These are phyloP conservation scores for Tenualosa ilisha DNA, from an alignment of 2,797 vertebrate species.

Conservation along the genomic window DNA sequence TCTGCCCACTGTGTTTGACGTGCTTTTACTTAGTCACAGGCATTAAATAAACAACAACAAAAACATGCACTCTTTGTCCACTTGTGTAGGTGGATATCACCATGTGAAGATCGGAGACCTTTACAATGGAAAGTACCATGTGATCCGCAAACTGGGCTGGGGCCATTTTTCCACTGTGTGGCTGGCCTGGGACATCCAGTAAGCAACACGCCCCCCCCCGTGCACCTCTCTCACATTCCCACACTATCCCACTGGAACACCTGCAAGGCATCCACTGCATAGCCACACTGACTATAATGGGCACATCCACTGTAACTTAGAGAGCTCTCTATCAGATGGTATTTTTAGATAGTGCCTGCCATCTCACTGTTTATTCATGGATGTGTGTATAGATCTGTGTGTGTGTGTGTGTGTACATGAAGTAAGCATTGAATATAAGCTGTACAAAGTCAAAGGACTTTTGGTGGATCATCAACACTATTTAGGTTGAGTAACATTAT, in stretches of 20 bases:
- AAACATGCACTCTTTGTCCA: neutral
- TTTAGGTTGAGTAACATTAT: neutral
- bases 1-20: neutral
- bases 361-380: neutral
- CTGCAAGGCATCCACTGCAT: neutral
- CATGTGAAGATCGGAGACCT: constrained; percentile 98
- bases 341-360: neutral
- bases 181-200: constrained; percentile 98
- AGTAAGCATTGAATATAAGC: neutral
- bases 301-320: neutral
- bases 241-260: neutral
- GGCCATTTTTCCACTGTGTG: constrained; percentile 99
- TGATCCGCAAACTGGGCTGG: constrained; percentile 97
- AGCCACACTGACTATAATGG: neutral
- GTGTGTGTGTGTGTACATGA: neutral
- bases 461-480: constrained; percentile 33
- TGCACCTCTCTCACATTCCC: neutral
- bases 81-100: constrained; percentile 88
- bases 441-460: neutral
- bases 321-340: neutral
- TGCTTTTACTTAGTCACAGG: neutral
- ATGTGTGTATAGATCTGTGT: neutral
- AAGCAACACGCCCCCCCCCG: constrained; percentile 54
- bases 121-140: constrained; percentile 96
- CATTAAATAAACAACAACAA: neutral